phyloP scores from a whole-genome alignment of 1,140 invertebrate genomes.

The Macrocentrus cingulum region DNA sequence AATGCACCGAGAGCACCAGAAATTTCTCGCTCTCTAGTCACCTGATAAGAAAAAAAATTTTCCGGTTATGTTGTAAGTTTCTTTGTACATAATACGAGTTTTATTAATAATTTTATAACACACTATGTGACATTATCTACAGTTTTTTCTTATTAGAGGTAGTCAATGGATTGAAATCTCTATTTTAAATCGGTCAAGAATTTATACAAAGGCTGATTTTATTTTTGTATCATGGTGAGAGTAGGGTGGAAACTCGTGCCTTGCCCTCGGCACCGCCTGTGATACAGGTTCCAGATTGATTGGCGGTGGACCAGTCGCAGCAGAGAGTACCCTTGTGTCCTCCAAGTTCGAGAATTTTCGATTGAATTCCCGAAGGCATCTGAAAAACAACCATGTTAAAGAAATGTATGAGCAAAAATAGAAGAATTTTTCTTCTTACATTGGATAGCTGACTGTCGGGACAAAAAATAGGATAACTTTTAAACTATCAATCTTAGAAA shows the following conservation, averaged over 20 bases:
- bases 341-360: constrained; percentile 60
- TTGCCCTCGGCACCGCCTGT: constrained; percentile 66
- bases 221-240: constrained; percentile 58
- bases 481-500: too few relatives aligned
- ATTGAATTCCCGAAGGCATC: constrained; percentile 53
- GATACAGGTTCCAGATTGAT: constrained; percentile 66
- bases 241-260: constrained; percentile 64
- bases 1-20: constrained; percentile 46
- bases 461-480: too few relatives aligned
- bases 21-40: constrained; percentile 49
- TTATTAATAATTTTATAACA: constrained; percentile 27
- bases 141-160: constrained; percentile 19
- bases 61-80: too few relatives aligned
- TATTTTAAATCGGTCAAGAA: constrained; percentile 38
- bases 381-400: too few relatives aligned
- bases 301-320: constrained; percentile 68
- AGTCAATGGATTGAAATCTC: constrained; percentile 3
- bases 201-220: constrained; percentile 55
- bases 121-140: constrained; percentile 31
- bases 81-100: constrained; percentile 10
- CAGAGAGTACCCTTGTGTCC: constrained; percentile 63
- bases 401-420: too few relatives aligned
- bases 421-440: too few relatives aligned
- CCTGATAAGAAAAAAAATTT: too few relatives aligned
- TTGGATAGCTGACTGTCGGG: too few relatives aligned